Percentiles rank a stretch among this genome's conserved stretches.
Evolutionary conservation across 2,797 vertebrate genomes (phyloP).

Genomic region (Poecile montanus): DNA sequence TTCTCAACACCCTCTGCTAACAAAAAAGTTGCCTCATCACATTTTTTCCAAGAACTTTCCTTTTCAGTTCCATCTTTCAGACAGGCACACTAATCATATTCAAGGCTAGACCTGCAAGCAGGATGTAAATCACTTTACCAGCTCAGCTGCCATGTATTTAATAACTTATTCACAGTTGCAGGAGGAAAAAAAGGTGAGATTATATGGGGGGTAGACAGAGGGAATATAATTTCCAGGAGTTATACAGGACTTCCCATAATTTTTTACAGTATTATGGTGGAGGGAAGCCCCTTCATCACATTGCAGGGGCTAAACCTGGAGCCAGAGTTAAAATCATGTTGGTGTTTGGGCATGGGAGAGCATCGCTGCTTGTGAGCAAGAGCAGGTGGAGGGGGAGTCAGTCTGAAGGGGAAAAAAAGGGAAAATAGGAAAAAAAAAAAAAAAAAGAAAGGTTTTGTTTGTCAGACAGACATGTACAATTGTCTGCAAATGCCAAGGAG

Average conservation of each 20-base stretch:
- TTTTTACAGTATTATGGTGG: neutral
- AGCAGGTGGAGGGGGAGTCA: neutral
- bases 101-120: conserved; percentile 2
- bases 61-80: conserved; percentile 30
- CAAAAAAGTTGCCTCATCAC: neutral
- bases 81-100: conserved; percentile 18
- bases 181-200: neutral
- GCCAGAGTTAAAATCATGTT: neutral
- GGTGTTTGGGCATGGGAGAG: neutral
- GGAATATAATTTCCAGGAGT: neutral
- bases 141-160: conserved; percentile 24
- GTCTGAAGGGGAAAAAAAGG: neutral
- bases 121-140: conserved; percentile 37
- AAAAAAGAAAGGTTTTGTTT: neutral
- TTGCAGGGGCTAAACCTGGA: neutral
- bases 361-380: neutral
- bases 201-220: neutral
- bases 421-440: neutral
- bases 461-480: conserved; percentile 34
- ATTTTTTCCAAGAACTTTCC: neutral
- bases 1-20: neutral
- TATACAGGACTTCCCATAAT: neutral
- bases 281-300: neutral
- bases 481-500: conserved; percentile 22
- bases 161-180: conserved; percentile 32